Percentiles rank a stretch among this genome's conserved stretches.
These are phyloP conservation scores for Furcula furcula DNA, from an alignment of 2,888 invertebrate species.

Conservation along the genomic window DNA sequence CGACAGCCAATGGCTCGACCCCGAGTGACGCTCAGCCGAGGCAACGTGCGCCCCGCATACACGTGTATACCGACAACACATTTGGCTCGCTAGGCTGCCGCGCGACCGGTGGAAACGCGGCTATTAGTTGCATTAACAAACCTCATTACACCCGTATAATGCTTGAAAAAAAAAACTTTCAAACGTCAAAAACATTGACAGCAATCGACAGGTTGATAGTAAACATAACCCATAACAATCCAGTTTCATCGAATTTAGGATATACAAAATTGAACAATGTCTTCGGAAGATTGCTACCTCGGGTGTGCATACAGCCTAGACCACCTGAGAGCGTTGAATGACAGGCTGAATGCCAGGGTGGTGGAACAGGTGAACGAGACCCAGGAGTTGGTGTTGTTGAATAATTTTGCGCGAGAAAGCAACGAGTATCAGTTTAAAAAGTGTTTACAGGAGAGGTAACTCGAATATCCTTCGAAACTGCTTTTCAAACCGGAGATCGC, in stretches of 20 bases:
- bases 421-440: conserved; percentile 60
- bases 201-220: too few species aligned
- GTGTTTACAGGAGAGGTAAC: conserved; percentile 54
- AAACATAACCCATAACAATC: background rate
- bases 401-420: conserved; percentile 56
- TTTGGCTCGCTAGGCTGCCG: too few species aligned
- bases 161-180: background rate
- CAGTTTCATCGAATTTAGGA: background rate
- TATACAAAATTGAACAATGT: conserved; percentile 31
- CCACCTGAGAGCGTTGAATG: conserved; percentile 41
- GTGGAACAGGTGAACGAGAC: conserved; percentile 57
- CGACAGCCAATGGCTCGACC: too few species aligned
- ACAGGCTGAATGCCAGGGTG: conserved; percentile 53
- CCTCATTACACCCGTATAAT: too few species aligned
- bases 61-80: too few species aligned
- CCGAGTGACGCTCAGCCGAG: too few species aligned
- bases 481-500: too few species aligned
- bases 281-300: conserved; percentile 40
- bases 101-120: too few species aligned
- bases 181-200: background rate
- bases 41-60: too few species aligned
- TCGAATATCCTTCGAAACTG: too few species aligned
- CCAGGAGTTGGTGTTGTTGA: conserved; percentile 63
- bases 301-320: conserved; percentile 41
- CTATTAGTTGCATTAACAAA: too few species aligned